Evolutionary conservation across 2,113 vertebrate genomes (phyloP), one percentile per base, ranked within the genome.

Genomic region (Oncorhynchus masou): DNA sequence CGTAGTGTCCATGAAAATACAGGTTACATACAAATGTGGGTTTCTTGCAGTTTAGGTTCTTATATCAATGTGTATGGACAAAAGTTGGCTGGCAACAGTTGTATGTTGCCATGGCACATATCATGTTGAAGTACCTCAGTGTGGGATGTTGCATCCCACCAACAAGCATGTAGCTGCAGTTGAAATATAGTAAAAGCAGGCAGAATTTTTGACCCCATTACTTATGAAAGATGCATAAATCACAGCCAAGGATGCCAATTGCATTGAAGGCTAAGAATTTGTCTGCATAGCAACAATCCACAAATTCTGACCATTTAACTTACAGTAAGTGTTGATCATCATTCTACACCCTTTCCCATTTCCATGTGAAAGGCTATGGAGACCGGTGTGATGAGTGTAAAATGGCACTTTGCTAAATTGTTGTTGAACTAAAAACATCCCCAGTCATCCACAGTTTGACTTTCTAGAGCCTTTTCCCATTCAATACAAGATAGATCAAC

Each of bases 361-460:
- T 13, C 45, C 66, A 48, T n/a, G 29, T 19, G 67, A 64, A 29
- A 29, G 7, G 19, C 5, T 65, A 13, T 45, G 71, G 60, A 69
- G 64, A 73, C 74, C 66, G 75, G 74, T 72, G 73, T 74, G 77
- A 86, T 86, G 74, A 81, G 86, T 79, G 81, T 76, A 79, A 69
- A 84, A 86, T 86, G 88, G 82, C 86, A 88, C 84, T 72, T 84
- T 81, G 74, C 79, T 82, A 79, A 79, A 87, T 87, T 75, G 86
- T 76, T 86, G 68, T 16, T 79, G 76, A 74, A 80, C 31, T 2
- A 25, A 79, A 81, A 81, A 79, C 67, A 4, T 65, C 29, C 8
- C 59, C 73, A 22, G 60, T 69, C 81, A 65, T 8, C 4, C 79
- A n/a, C 2, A 24, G 39, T 45, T 9, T 11, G 39, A 51, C 20